Percentiles rank a stretch among this genome's conserved stretches.
Conservation (phyloP, 2,113 vertebrate genomes). For the Gymnorhina tibicen region DNA sequence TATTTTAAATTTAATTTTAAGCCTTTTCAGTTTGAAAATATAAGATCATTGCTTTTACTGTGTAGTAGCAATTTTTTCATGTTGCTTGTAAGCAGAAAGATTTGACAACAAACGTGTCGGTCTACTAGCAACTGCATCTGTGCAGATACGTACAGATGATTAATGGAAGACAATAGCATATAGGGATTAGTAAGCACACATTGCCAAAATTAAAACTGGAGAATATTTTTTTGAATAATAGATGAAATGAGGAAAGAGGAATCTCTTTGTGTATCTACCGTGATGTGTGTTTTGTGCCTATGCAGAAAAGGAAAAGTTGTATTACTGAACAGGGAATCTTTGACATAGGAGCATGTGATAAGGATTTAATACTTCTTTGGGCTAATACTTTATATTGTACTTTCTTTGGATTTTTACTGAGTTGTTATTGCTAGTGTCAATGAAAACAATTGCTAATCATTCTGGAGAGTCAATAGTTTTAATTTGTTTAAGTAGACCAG, state of each 20-base stretch:
- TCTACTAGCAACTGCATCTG: neutral
- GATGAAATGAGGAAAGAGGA: neutral
- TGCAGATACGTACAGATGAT: neutral
- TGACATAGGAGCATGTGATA: neutral
- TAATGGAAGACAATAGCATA: neutral
- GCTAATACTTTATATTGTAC: neutral
- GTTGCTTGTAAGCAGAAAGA: neutral
- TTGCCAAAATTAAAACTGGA: neutral
- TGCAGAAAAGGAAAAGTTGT: neutral
- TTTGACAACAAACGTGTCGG: neutral
- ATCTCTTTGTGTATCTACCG: neutral
- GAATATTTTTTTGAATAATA: neutral
- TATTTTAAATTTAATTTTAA: neutral
- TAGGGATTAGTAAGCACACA: neutral
- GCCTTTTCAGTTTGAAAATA: neutral
- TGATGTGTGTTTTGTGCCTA: neutral
- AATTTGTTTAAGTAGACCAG: neutral
- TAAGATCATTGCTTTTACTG: neutral
- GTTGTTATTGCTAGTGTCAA: neutral
- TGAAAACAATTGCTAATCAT: neutral
- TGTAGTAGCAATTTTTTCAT: neutral
- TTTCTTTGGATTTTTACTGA: neutral
- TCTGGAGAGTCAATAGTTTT: neutral
- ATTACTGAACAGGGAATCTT: neutral
- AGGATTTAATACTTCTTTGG: neutral